A percentile compares a stretch with the other conserved stretches of the same genome.
Conservation (phyloP, 2,888 invertebrate species). For the Allolobophora icterica region DNA sequence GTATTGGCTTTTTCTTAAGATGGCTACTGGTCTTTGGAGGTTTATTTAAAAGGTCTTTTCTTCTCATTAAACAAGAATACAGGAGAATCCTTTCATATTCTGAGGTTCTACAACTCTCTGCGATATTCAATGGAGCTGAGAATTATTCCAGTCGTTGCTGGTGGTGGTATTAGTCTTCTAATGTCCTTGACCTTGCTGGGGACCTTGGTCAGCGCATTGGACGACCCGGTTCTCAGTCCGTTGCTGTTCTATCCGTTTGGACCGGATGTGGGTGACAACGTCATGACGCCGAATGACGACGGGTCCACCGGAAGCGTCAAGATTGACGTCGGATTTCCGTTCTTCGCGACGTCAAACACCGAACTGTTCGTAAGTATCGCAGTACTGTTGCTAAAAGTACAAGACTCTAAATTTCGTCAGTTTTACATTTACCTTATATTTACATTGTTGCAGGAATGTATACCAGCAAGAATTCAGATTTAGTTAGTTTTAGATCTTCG, state of each 20-base stretch:
- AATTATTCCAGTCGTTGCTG: neutral
- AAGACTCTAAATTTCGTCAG: too few species aligned
- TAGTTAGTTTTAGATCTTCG: too few species aligned
- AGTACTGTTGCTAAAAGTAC: too few species aligned
- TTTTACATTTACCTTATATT: too few species aligned
- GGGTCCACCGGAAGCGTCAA: neutral
- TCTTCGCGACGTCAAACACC: neutral
- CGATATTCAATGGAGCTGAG: neutral
- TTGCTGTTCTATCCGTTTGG: conserved; percentile 9
- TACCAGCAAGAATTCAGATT: too few species aligned
- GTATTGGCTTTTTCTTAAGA: too few species aligned
- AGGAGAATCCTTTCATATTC: too few species aligned
- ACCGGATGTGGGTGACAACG: neutral
- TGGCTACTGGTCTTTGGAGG: too few species aligned
- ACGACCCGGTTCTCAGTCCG: neutral
- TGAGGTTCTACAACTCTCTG: too few species aligned
- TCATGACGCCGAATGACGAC: conserved; percentile 12
- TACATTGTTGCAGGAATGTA: too few species aligned
- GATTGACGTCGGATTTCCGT: conserved; percentile 27
- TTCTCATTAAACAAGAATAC: too few species aligned
- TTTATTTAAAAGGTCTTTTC: too few species aligned
- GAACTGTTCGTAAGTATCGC: neutral
- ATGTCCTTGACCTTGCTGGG: neutral
- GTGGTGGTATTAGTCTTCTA: neutral
- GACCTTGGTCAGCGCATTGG: neutral